Evolutionary conservation across 2,113 vertebrate genomes (phyloP).

Genomic region (Planiliza haematocheilus): DNA sequence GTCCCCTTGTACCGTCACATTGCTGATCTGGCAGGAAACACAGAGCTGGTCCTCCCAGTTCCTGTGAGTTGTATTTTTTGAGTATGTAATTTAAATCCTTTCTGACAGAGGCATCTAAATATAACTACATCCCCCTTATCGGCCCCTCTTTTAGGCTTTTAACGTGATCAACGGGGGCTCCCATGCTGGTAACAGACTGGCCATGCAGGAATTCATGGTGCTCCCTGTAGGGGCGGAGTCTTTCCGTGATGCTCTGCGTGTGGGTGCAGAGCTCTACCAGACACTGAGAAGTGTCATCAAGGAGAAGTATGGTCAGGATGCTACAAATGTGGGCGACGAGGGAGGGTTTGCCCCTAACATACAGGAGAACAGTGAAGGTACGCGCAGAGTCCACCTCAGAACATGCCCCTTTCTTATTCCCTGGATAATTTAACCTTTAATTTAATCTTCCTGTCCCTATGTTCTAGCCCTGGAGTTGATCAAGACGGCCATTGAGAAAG

Average conservation of each 20-base stretch:
- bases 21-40: conserved; percentile 92
- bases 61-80: conserved; percentile 83
- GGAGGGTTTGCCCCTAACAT: conserved; percentile 95
- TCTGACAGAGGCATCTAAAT: background rate
- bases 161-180: conserved; percentile 95
- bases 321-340: conserved; percentile 93
- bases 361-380: conserved; percentile 95
- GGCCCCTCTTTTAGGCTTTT: conserved; percentile 85
- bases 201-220: conserved; percentile 97
- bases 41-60: conserved; percentile 91
- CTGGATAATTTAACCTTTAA: background rate
- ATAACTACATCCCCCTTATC: background rate
- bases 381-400: conserved; percentile 25
- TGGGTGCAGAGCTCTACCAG: conserved; percentile 93
- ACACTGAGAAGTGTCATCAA: conserved; percentile 93
- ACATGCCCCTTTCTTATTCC: background rate
- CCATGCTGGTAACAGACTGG: conserved; percentile 92
- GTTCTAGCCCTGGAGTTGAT: conserved; percentile 90
- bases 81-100: background rate
- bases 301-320: conserved; percentile 94
- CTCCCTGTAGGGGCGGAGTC: conserved; percentile 94
- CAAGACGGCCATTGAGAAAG: conserved; percentile 93
- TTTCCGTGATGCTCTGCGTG: conserved; percentile 91
- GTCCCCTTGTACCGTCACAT: conserved; percentile 93
- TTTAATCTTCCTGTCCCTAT: background rate